Percentiles rank a stretch among this genome's conserved stretches.
Evolutionary conservation across 2,113 vertebrate species (phyloP).

Genomic region (Dicentrarchus labrax): DNA sequence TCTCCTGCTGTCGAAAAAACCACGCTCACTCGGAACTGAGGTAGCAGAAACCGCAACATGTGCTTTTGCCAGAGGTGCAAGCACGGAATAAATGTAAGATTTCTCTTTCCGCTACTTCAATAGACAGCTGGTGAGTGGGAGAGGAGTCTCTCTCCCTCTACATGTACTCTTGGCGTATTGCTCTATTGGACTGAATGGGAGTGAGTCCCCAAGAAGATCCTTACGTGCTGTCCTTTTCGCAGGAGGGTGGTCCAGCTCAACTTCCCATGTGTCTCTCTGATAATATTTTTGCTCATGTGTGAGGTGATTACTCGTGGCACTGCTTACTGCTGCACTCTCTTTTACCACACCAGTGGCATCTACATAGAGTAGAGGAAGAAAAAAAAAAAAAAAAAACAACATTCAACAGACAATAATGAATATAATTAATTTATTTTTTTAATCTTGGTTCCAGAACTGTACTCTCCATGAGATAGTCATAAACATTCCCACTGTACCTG

Average conservation of each 20-base stretch:
- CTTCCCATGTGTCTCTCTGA: background rate
- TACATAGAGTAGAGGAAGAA: no score
- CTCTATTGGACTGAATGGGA: background rate
- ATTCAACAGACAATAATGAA: no score
- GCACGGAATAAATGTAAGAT: background rate
- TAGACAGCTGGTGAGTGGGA: background rate
- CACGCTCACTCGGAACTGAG: no score
- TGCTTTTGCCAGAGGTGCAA: background rate
- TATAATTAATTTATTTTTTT: no score
- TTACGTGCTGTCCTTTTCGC: background rate
- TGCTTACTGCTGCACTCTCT: no score
- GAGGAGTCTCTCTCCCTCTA: background rate
- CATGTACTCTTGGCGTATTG: background rate
- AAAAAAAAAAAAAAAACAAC: no score
- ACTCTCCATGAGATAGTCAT: no score
- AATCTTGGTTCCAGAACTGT: no score
- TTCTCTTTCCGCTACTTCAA: background rate
- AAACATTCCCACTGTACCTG: no score
- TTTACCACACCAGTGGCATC: no score
- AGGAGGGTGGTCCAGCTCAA: background rate
- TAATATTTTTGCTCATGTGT: background rate
- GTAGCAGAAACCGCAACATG: background rate
- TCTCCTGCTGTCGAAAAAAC: background rate
- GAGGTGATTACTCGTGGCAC: background rate
- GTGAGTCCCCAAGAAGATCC: background rate